Conservation (phyloP, 92 coral and sea anemone species). For the Phymanthus crucifer region DNA sequence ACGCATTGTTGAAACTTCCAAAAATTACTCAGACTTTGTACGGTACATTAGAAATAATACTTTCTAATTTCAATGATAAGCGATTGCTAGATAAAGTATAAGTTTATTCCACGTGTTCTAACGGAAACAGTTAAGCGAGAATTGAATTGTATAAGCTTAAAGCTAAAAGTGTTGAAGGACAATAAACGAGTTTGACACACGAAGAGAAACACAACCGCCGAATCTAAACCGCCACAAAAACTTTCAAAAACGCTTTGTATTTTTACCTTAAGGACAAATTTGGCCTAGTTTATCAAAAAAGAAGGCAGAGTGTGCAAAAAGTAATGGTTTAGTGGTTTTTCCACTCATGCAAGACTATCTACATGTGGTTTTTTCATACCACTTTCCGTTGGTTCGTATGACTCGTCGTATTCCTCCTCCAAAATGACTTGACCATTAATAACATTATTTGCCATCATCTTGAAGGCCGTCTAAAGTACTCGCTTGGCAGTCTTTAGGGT, state of each 20-base stretch:
- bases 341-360: constrained; percentile 26
- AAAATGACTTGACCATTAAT: constrained; percentile 90
- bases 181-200: constrained; percentile 1
- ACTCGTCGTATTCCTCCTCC: constrained; percentile 96
- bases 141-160: no score
- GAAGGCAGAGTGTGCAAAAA: background rate
- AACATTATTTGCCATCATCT: constrained; percentile 71
- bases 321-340: constrained; percentile 11
- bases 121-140: constrained; percentile 1
- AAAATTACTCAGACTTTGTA: background rate
- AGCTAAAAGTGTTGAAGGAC: background rate
- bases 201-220: background rate
- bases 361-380: constrained; percentile 53
- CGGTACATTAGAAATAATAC: background rate
- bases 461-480: background rate
- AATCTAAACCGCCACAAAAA: background rate
- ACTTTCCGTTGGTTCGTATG: constrained; percentile 89
- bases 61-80: background rate
- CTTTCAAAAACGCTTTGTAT: background rate
- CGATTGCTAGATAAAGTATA: background rate
- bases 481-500: background rate
- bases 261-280: background rate
- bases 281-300: background rate
- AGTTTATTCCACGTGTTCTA: background rate
- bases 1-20: background rate